These are phyloP conservation scores for Pseudopleuronectes americanus DNA, from an alignment of 2,797 vertebrate species.

Conservation along the genomic window DNA sequence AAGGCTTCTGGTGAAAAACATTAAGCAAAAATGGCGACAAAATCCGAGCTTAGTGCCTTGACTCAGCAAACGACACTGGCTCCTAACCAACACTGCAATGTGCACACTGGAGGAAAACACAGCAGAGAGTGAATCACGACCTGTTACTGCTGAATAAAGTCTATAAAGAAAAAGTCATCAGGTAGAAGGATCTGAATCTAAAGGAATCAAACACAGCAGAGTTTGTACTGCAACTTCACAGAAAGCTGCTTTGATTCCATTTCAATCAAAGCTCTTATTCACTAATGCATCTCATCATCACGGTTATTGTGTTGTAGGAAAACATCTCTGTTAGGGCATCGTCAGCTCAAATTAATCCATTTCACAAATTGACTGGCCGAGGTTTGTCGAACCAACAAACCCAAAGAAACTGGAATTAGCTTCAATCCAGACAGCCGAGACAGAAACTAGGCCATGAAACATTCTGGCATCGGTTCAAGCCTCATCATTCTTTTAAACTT, in stretches of 20 bases:
- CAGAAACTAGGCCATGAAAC: conserved; percentile 51
- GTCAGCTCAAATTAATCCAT: conserved; percentile 52
- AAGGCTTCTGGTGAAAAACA: not conserved
- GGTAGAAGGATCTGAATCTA: no score
- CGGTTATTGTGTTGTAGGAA: conserved; percentile 9
- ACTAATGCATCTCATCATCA: not conserved
- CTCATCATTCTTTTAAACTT: not conserved
- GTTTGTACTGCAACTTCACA: not conserved
- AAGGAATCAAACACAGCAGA: no score
- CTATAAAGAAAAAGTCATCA: no score
- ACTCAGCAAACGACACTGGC: conserved; percentile 36
- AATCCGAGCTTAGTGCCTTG: not conserved
- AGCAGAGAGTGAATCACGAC: not conserved
- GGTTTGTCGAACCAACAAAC: conserved; percentile 27
- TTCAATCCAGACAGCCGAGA: conserved; percentile 53
- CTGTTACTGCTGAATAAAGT: not conserved
- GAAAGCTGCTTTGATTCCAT: not conserved
- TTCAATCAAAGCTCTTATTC: conserved; percentile 4
- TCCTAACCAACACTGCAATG: not conserved
- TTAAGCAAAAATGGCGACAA: conserved; percentile 1
- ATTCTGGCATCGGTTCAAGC: conserved; percentile 24
- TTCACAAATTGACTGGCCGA: conserved; percentile 35
- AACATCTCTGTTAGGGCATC: not conserved
- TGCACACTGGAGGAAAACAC: not conserved
- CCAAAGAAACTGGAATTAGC: conserved; percentile 54